Percentiles rank a stretch among this genome's conserved stretches.
Evolutionary conservation across 2,888 invertebrate species (phyloP).

Genomic region (Metalampra italica): DNA sequence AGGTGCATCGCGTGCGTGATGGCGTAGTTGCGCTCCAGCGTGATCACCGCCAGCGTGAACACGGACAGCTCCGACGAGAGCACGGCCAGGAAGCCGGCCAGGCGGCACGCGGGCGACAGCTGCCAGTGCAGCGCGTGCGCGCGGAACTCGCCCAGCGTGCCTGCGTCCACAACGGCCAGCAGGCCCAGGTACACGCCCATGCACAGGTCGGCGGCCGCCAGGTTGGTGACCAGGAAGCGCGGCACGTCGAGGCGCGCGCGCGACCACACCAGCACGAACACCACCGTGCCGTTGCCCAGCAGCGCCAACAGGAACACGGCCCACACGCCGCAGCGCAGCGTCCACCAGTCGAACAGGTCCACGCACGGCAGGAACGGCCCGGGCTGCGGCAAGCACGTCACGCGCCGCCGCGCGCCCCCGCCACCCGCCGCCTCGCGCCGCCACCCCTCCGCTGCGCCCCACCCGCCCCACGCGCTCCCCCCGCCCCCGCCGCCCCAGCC

Average conservation of each 20-base stretch:
- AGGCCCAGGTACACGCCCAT: conserved; percentile 95
- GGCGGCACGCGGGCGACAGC: conserved; percentile 94
- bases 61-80: conserved; percentile 96
- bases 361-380: conserved; percentile 97
- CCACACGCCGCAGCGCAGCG: conserved; percentile 97
- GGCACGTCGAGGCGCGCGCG: conserved; percentile 97
- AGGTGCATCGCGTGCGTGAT: conserved; percentile 98
- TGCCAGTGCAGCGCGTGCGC: conserved; percentile 99
- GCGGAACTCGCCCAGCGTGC: conserved; percentile 96
- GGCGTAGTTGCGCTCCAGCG: conserved; percentile 96
- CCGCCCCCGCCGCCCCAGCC: conserved; percentile 29
- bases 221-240: conserved; percentile 96
- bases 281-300: conserved; percentile 97
- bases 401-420: conserved; percentile 44
- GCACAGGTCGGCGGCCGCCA: conserved; percentile 97
- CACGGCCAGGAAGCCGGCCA: conserved; percentile 97
- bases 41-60: conserved; percentile 97
- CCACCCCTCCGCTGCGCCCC: conserved; percentile 19
- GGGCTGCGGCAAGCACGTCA: conserved; percentile 90
- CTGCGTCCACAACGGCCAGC: conserved; percentile 96
- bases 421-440: conserved; percentile 30
- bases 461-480: conserved; percentile 19
- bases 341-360: conserved; percentile 99
- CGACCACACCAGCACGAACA: conserved; percentile 94
- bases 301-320: conserved; percentile 96